phyloP scores from a whole-genome alignment of 1,140 invertebrate species.

The Cyclina sinensis region DNA sequence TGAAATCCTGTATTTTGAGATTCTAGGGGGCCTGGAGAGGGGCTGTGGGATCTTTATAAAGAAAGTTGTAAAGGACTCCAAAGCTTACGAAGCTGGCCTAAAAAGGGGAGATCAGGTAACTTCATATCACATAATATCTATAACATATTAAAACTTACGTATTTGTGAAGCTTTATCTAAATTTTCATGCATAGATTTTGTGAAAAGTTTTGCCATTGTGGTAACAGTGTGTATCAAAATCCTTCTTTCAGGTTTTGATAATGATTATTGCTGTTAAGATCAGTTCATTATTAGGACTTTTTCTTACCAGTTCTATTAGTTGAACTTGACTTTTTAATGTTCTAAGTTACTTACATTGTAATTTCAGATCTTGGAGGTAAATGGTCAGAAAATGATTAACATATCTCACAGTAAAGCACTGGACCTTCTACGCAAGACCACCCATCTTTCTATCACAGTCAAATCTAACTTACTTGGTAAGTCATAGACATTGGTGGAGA shows the following conservation, averaged over 20 bases:
- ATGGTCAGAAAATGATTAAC: slow-evolving; percentile 98
- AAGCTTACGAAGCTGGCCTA: slow-evolving; percentile 98
- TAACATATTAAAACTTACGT: too few species aligned
- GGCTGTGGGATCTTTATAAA: slow-evolving; percentile 98
- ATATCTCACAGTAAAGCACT: slow-evolving; percentile 95
- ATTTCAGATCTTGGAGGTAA: slow-evolving; percentile 93
- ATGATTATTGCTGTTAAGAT: too few species aligned
- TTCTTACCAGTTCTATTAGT: too few species aligned
- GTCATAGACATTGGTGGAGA: too few species aligned
- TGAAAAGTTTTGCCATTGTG: not conserved
- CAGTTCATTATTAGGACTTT: too few species aligned
- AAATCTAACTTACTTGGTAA: slow-evolving; percentile 96
- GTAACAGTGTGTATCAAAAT: not conserved
- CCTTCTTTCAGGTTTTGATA: not conserved
- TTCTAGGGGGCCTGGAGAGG: slow-evolving; percentile 95
- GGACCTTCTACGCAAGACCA: slow-evolving; percentile 96
- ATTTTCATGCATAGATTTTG: too few species aligned
- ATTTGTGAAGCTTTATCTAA: too few species aligned
- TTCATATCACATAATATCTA: too few species aligned
- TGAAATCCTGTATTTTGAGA: slow-evolving; percentile 96
- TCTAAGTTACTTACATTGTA: too few species aligned
- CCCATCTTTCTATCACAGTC: slow-evolving; percentile 98
- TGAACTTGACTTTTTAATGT: too few species aligned
- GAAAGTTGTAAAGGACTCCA: slow-evolving; percentile 96
- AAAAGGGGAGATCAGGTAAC: slow-evolving; percentile 97